A percentile compares a stretch with the other conserved stretches of the same genome.
Conservation (phyloP, 2,888 invertebrate species). For the Ornithoptera priamus region DNA sequence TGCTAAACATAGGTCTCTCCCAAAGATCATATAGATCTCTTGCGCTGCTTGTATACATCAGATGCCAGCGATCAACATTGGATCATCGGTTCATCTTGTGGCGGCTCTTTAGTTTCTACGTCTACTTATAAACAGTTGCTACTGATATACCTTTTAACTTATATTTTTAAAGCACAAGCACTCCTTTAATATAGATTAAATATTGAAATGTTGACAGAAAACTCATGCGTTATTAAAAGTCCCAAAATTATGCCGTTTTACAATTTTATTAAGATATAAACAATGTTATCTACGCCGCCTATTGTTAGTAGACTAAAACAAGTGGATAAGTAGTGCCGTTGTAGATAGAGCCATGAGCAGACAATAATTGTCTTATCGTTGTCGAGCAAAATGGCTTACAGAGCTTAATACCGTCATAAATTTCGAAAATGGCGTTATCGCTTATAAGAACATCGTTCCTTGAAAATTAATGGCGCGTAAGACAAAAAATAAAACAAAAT, state of each 20-base stretch:
- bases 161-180: no score
- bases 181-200: not conserved
- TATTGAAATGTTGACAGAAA: not conserved
- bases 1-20: no score
- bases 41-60: no score
- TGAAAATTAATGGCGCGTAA: constrained; percentile 27
- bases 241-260: not conserved
- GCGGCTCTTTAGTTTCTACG: no score
- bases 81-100: no score
- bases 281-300: no score
- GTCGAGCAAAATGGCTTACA: constrained; percentile 26
- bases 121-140: no score
- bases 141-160: no score
- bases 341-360: constrained; percentile 2
- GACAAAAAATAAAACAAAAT: constrained; percentile 18
- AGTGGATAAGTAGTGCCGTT: not conserved
- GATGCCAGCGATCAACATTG: no score
- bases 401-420: constrained; percentile 27
- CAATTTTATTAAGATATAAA: not conserved
- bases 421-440: constrained; percentile 28
- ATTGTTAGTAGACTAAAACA: not conserved
- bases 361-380: constrained; percentile 16
- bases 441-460: constrained; percentile 24
- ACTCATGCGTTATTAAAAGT: no score
- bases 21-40: no score